Conservation (phyloP, 2,113 vertebrate genomes). For the Athene cunicularia region DNA sequence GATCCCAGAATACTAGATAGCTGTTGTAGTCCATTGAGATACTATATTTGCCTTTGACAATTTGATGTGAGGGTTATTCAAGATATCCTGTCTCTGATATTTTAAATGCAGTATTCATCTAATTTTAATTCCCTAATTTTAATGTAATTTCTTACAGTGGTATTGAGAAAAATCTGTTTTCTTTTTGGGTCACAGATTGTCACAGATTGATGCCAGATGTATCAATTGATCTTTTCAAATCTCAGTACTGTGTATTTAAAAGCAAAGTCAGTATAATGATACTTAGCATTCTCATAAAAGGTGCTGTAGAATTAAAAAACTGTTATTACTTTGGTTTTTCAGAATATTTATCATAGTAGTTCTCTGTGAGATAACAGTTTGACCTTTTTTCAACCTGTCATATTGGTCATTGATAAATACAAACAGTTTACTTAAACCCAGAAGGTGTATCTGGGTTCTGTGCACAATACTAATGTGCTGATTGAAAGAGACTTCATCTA, state of each 20-base stretch:
- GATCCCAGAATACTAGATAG: not conserved
- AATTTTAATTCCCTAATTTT: not conserved
- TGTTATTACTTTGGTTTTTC: not conserved
- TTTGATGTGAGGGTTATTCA: not conserved
- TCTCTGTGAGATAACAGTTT: not conserved
- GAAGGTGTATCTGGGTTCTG: not conserved
- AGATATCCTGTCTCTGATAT: not conserved
- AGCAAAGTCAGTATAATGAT: not conserved
- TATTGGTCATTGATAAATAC: not conserved
- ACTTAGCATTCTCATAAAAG: not conserved
- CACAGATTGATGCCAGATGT: not conserved
- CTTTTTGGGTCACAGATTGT: not conserved
- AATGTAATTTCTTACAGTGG: not conserved
- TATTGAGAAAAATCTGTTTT: not conserved
- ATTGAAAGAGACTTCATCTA: not conserved
- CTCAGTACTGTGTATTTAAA: not conserved
- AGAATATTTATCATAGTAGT: not conserved
- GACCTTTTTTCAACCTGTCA: not conserved
- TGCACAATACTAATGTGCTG: not conserved
- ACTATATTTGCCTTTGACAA: not conserved
- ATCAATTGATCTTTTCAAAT: not conserved
- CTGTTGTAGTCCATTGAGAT: fast-evolving
- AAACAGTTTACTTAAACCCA: not conserved
- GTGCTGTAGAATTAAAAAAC: not conserved
- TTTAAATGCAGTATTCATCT: not conserved